Conservation (phyloP, 2,113 vertebrate species). For the Cathartes aura region DNA sequence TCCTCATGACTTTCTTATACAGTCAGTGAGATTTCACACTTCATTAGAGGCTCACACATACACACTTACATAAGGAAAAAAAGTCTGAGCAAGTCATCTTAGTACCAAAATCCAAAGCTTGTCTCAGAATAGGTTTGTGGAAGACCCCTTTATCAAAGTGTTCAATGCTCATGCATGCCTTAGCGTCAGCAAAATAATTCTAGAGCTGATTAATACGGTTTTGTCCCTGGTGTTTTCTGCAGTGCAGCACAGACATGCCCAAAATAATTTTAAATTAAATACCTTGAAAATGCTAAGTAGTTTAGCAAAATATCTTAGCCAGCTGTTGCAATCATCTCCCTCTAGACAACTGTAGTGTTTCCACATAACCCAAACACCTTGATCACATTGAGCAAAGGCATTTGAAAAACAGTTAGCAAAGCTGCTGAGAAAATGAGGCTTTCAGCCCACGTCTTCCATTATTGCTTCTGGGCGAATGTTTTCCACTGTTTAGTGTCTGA, state of each 20-base stretch:
- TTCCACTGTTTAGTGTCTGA: neutral
- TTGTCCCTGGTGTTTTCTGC: neutral
- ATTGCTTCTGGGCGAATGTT: neutral
- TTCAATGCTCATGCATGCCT: neutral
- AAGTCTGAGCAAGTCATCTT: neutral
- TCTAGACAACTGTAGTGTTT: neutral
- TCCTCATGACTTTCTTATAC: neutral
- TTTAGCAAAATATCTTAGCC: neutral
- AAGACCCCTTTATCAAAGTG: neutral
- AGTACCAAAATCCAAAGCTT: neutral
- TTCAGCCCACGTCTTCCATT: neutral
- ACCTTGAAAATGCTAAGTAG: neutral
- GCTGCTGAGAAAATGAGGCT: neutral
- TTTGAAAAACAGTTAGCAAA: neutral
- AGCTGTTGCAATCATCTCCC: neutral
- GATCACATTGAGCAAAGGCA: neutral
- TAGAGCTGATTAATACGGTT: neutral
- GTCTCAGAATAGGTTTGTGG: neutral
- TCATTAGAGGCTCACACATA: neutral
- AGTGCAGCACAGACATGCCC: neutral
- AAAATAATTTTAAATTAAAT: neutral
- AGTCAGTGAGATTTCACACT: slow-evolving; percentile 7
- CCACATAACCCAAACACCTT: neutral
- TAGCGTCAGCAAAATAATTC: neutral
- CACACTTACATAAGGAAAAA: neutral